A percentile compares a stretch with the other conserved stretches of the same genome.
These are phyloP conservation scores for Discoglossus pictus DNA, from an alignment of 2,797 vertebrate species.

Conservation along the genomic window DNA sequence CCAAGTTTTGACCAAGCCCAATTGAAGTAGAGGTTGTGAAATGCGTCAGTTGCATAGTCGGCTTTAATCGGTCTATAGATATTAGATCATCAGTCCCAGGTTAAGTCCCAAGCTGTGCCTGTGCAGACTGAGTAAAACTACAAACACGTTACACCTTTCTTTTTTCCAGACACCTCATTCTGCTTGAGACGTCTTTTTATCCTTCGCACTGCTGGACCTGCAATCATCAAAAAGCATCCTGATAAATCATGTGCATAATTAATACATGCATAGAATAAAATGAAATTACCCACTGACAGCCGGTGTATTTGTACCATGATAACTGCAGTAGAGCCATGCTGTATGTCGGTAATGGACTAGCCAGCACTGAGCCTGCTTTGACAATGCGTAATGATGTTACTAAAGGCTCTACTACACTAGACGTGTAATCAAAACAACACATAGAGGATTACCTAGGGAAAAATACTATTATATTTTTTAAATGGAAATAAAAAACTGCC, in stretches of 20 bases:
- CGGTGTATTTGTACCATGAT: conserved; percentile 3
- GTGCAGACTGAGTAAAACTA: not conserved
- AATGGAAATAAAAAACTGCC: too few relatives aligned
- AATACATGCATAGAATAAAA: conserved; percentile 17
- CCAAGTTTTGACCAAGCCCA: too few relatives aligned
- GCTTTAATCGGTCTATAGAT: too few relatives aligned
- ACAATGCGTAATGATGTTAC: conserved; percentile 20
- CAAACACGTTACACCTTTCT: conserved; percentile 10
- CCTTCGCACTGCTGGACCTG: conserved; percentile 3
- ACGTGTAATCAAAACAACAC: conserved; percentile 23
- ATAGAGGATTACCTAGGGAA: conserved; percentile 10
- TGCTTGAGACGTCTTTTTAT: conserved; percentile 18
- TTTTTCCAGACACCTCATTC: not conserved
- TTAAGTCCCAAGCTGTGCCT: not conserved
- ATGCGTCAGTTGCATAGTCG: too few relatives aligned
- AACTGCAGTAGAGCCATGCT: not conserved
- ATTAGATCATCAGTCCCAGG: too few relatives aligned
- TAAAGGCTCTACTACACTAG: conserved; percentile 7
- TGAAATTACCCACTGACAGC: conserved; percentile 22
- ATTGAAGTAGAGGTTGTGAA: too few relatives aligned
- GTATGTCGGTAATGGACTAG: conserved; percentile 3
- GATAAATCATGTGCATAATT: conserved; percentile 34
- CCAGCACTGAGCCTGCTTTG: not conserved
- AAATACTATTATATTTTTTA: conserved; percentile 8
- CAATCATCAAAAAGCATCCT: conserved; percentile 27